phyloP scores from a whole-genome alignment of 2,888 invertebrate species.

The Anoplius nigerrimus region DNA sequence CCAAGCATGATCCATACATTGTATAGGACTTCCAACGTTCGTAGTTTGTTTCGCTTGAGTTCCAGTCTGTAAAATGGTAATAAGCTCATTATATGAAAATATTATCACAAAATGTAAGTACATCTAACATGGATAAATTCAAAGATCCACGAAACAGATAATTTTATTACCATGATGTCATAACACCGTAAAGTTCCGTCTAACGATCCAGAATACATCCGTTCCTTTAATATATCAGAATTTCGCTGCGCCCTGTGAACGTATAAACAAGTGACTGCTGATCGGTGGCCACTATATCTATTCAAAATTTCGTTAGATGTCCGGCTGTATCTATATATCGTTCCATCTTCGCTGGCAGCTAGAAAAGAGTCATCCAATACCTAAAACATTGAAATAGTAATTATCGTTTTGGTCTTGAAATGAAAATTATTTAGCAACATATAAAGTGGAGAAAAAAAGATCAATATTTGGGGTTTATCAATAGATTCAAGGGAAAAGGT shows the following conservation, averaged over 20 bases:
- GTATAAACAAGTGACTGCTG: slow-evolving; percentile 80
- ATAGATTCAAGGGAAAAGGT: too few relatives aligned
- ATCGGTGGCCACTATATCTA: slow-evolving; percentile 78
- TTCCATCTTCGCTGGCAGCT: slow-evolving; percentile 81
- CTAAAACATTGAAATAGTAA: slow-evolving; percentile 77
- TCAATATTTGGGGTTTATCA: too few relatives aligned
- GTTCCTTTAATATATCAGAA: slow-evolving; percentile 75
- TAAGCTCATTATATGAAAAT: slow-evolving; percentile 6
- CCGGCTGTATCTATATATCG: slow-evolving; percentile 79
- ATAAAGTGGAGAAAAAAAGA: too few relatives aligned
- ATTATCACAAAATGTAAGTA: not conserved
- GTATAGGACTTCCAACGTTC: slow-evolving; percentile 80
- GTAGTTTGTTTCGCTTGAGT: slow-evolving; percentile 77
- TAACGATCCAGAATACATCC: slow-evolving; percentile 80
- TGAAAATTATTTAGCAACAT: too few relatives aligned
- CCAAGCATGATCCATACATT: slow-evolving; percentile 86
- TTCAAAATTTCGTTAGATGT: slow-evolving; percentile 77
- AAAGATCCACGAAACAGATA: too few relatives aligned
- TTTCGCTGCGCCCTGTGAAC: slow-evolving; percentile 71
- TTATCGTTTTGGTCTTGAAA: too few relatives aligned
- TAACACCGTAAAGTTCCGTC: slow-evolving; percentile 80
- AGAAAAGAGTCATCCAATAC: slow-evolving; percentile 79
- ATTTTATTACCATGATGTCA: slow-evolving; percentile 76
- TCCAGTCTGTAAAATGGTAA: slow-evolving; percentile 77
- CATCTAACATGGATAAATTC: not conserved